Evolutionary conservation across 2,113 vertebrate genomes (phyloP).

Genomic region (Triplophysa tibetana): DNA sequence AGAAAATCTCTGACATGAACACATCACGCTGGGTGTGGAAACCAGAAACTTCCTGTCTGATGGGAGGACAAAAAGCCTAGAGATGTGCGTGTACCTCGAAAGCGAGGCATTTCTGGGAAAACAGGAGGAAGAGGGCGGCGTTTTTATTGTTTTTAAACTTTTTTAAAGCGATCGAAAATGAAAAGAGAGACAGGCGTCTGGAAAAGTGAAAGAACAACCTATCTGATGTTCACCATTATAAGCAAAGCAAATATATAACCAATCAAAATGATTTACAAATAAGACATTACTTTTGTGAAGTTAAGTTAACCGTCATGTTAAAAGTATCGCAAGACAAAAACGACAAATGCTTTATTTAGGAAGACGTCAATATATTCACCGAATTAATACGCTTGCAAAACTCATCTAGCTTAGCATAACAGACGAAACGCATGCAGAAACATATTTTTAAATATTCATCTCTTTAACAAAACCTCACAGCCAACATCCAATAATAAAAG

Average conservation of each 20-base stretch:
- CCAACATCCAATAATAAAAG: neutral
- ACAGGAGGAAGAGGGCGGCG: constrained; percentile 43
- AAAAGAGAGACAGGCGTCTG: constrained; percentile 50
- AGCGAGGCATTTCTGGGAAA: constrained; percentile 60
- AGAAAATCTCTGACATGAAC: constrained; percentile 1
- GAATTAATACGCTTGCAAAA: neutral
- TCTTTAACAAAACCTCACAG: neutral
- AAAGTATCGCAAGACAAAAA: too few relatives aligned
- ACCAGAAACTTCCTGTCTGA: constrained; percentile 59
- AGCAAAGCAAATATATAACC: neutral
- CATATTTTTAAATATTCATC: too few relatives aligned
- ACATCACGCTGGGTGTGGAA: constrained; percentile 31
- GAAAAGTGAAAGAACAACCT: constrained; percentile 22
- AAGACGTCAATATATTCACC: neutral
- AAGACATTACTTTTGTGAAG: too few relatives aligned
- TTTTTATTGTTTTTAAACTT: constrained; percentile 58
- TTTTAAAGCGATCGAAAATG: constrained; percentile 51
- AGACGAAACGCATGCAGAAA: neutral
- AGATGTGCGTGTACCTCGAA: neutral
- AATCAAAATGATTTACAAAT: too few relatives aligned
- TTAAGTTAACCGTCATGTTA: too few relatives aligned
- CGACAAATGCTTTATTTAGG: too few relatives aligned
- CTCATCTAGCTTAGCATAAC: neutral
- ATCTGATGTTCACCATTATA: neutral
- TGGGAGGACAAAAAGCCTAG: neutral